Conservation (phyloP, 2,113 vertebrate species). For the Actinemys pallida region DNA sequence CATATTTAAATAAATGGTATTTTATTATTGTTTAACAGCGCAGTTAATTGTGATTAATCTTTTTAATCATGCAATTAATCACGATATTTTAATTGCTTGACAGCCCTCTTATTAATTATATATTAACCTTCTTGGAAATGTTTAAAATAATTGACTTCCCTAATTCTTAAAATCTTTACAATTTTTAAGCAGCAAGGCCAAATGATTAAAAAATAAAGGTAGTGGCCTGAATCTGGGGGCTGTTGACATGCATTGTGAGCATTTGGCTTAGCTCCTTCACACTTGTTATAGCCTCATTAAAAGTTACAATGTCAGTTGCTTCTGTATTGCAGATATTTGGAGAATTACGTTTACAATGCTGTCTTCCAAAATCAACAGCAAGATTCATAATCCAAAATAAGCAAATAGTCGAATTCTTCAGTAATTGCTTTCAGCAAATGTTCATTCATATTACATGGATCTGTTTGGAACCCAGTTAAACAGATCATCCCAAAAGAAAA, state of each 20-base stretch:
- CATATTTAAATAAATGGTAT: no score
- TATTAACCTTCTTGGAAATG: rapidly evolving
- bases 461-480: neutral
- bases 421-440: neutral
- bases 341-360: neutral
- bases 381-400: neutral
- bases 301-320: neutral
- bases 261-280: neutral
- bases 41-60: no score
- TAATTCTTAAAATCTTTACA: neutral
- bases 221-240: neutral
- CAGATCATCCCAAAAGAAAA: neutral
- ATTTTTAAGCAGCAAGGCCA: neutral
- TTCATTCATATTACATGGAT: neutral
- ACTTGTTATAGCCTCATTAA: neutral
- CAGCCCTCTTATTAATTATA: no score
- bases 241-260: rapidly evolving
- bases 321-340: neutral
- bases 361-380: neutral
- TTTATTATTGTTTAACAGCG: no score
- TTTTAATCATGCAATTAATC: no score
- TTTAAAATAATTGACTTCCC: neutral
- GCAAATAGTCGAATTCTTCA: neutral
- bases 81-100: no score
- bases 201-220: neutral